Conservation (phyloP, 92 coral and sea anemone genomes). For the Meandrina meandrites region DNA sequence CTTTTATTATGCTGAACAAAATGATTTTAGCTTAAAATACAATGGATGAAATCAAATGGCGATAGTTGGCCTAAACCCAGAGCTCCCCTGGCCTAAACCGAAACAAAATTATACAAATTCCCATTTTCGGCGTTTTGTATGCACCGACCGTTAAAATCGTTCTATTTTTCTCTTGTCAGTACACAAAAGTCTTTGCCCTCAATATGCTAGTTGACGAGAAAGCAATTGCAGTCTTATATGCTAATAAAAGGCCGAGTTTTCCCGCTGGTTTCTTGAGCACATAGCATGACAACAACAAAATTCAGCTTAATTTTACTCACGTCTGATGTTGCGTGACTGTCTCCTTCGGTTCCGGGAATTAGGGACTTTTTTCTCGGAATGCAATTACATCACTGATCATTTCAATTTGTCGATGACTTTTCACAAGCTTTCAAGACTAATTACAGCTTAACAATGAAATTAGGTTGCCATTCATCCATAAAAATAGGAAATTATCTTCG, state of each 20-base stretch:
- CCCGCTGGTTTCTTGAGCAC: not conserved
- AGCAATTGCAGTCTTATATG: not conserved
- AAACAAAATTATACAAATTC: not conserved
- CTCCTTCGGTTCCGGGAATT: conserved; percentile 23
- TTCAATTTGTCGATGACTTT: not conserved
- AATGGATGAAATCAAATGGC: not conserved
- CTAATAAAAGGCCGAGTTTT: not conserved
- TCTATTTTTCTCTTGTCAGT: not conserved
- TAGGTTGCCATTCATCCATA: not conserved
- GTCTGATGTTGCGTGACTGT: conserved; percentile 11
- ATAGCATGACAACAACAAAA: not conserved
- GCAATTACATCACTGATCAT: not conserved
- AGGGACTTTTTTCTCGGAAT: conserved; percentile 25
- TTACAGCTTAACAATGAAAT: not conserved
- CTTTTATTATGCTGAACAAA: not conserved
- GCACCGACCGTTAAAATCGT: not conserved
- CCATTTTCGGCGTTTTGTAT: not conserved
- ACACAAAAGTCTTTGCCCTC: not conserved
- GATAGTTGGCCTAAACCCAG: too few relatives aligned
- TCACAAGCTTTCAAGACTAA: not conserved
- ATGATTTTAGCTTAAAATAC: not conserved
- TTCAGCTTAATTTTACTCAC: not conserved
- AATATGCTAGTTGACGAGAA: not conserved
- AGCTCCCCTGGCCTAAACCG: not conserved
- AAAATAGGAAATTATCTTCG: not conserved